These are phyloP conservation scores for Erebia aethiops DNA, from an alignment of 2,888 invertebrate species.

Conservation along the genomic window DNA sequence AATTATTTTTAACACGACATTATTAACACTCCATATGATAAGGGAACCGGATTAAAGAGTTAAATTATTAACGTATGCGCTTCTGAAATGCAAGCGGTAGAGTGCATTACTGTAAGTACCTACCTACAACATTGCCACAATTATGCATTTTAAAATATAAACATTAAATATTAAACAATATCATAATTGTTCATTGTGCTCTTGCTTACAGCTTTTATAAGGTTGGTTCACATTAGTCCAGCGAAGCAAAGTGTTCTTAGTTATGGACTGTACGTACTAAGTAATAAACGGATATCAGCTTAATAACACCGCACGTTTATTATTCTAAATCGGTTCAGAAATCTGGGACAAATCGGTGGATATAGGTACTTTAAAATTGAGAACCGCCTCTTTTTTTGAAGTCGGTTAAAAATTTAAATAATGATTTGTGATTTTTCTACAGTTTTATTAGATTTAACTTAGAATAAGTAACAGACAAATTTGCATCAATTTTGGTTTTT, in stretches of 20 bases:
- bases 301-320: too few relatives aligned
- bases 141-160: not conserved
- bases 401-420: too few relatives aligned
- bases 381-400: too few relatives aligned
- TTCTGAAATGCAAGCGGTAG: not conserved
- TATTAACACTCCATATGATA: not conserved
- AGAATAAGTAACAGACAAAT: too few relatives aligned
- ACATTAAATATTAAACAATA: not conserved
- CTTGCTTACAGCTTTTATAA: not conserved
- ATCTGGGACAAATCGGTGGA: too few relatives aligned
- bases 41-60: not conserved
- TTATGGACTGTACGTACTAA: too few relatives aligned
- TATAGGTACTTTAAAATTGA: too few relatives aligned
- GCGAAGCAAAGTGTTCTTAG: too few relatives aligned
- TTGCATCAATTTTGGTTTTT: constrained; percentile 9
- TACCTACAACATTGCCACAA: not conserved
- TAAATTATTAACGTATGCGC: not conserved
- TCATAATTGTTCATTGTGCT: not conserved
- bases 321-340: too few relatives aligned
- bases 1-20: not conserved
- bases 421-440: too few relatives aligned
- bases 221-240: not conserved
- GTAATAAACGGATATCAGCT: too few relatives aligned
- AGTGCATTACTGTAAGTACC: not conserved
- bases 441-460: not conserved